phyloP scores from a whole-genome alignment of 2,797 vertebrate genomes.

The Psittacula echo region DNA sequence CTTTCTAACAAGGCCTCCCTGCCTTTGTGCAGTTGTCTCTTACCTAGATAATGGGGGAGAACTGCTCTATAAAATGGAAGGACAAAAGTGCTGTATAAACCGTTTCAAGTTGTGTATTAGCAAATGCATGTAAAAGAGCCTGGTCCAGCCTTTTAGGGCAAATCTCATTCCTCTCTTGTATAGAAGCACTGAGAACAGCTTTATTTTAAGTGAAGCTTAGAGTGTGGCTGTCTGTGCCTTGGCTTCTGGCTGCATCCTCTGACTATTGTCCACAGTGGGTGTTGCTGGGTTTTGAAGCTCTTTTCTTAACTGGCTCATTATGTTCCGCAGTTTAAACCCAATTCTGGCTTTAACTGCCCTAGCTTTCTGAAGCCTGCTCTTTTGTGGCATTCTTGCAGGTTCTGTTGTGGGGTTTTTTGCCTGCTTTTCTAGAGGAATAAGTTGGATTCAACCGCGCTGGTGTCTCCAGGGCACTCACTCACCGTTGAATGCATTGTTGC shows the following conservation, averaged over 20 bases:
- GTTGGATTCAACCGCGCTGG: accelerated
- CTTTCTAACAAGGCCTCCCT: neutral
- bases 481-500: neutral
- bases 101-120: neutral
- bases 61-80: neutral
- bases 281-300: neutral
- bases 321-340: neutral
- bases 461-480: neutral
- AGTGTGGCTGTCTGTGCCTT: neutral
- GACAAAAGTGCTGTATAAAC: neutral
- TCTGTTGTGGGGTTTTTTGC: neutral
- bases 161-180: neutral
- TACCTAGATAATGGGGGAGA: neutral
- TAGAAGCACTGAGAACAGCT: neutral
- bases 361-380: neutral
- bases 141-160: neutral
- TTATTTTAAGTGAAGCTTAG: neutral
- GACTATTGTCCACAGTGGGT: neutral
- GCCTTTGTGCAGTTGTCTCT: neutral
- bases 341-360: neutral
- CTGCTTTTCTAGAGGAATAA: neutral
- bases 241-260: neutral
- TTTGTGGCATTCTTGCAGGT: neutral
- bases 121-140: neutral
- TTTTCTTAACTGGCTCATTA: neutral